Percentiles rank a stretch among this genome's conserved stretches.
Conservation (phyloP, 2,888 invertebrate genomes). For the Lydus trimaculatus region DNA sequence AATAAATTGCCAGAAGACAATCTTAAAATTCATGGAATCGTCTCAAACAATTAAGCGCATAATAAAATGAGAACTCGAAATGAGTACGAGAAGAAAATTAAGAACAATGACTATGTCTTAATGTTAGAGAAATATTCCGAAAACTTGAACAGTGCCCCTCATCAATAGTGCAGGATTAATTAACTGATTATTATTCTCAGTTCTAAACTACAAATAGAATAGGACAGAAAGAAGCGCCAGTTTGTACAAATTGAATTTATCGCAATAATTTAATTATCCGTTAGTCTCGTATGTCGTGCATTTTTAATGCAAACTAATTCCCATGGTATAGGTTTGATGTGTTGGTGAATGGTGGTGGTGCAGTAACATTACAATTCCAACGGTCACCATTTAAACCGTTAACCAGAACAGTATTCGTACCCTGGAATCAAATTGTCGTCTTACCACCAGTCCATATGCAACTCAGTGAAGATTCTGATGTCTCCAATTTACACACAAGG, state of each 20-base stretch:
- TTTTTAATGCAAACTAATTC: constrained; percentile 39
- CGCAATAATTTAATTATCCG: constrained; percentile 42
- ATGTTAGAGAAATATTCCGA: not conserved
- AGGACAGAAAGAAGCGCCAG: not conserved
- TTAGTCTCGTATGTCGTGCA: constrained; percentile 35
- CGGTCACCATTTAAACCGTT: constrained; percentile 91
- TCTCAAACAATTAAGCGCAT: constrained; percentile 26
- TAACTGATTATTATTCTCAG: constrained; percentile 23
- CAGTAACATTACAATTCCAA: constrained; percentile 95
- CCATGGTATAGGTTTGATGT: constrained; percentile 91
- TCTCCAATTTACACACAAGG: constrained; percentile 48
- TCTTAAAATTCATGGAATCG: constrained; percentile 29
- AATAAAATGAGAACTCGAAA: constrained; percentile 27
- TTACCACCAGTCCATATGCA: constrained; percentile 89
- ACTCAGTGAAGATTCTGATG: constrained; percentile 72
- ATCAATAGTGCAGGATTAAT: constrained; percentile 25
- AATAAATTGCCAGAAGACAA: constrained; percentile 17
- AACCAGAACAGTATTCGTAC: constrained; percentile 90
- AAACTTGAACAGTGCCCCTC: constrained; percentile 1
- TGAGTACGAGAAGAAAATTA: not conserved
- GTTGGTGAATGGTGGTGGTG: constrained; percentile 97
- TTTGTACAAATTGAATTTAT: constrained; percentile 37
- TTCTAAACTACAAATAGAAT: not conserved
- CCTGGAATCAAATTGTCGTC: constrained; percentile 98
- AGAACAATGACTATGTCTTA: not conserved